These are phyloP conservation scores for Zaprionus inermis DNA, from an alignment of 1,140 invertebrate species.

Conservation along the genomic window DNA sequence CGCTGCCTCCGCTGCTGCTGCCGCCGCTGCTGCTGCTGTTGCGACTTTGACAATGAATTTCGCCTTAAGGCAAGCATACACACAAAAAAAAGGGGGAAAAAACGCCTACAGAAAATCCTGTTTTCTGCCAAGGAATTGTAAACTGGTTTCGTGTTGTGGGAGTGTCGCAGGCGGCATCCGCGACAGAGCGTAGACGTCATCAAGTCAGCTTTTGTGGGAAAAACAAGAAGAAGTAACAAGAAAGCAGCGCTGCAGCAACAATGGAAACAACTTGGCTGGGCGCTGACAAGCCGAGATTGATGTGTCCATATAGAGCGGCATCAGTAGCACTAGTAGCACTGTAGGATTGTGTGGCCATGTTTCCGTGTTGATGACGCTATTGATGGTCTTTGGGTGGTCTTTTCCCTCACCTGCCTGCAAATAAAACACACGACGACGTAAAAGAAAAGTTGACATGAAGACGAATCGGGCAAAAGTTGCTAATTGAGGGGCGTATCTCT, in stretches of 20 bases:
- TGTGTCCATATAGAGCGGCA: conserved; percentile 51
- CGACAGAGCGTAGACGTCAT: conserved; percentile 58
- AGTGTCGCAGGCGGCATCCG: conserved; percentile 59
- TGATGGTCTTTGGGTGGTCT: conserved; percentile 31
- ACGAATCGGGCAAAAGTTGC: neutral
- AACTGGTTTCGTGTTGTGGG: conserved; percentile 74
- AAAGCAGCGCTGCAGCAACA: conserved; percentile 40
- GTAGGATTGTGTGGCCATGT: conserved; percentile 38
- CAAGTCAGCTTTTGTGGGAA: conserved; percentile 58
- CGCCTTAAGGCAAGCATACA: conserved; percentile 69
- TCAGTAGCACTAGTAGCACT: neutral
- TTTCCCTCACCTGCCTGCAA: neutral
- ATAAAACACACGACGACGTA: too few relatives aligned
- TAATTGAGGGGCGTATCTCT: neutral
- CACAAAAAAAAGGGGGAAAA: conserved; percentile 28
- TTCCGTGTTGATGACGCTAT: conserved; percentile 48
- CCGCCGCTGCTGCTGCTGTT: conserved; percentile 34
- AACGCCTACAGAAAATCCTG: conserved; percentile 57
- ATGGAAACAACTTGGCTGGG: conserved; percentile 71
- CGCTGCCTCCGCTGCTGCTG: conserved; percentile 37
- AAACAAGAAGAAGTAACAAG: neutral
- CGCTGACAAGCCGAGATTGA: conserved; percentile 78
- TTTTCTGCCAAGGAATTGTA: conserved; percentile 65
- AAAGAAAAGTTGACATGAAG: conserved; percentile 3
- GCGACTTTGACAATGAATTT: conserved; percentile 82